Evolutionary conservation across 1,140 invertebrate genomes (phyloP), one percentile per base, ranked within the genome.

Genomic region (Drosophila sechellia): DNA sequence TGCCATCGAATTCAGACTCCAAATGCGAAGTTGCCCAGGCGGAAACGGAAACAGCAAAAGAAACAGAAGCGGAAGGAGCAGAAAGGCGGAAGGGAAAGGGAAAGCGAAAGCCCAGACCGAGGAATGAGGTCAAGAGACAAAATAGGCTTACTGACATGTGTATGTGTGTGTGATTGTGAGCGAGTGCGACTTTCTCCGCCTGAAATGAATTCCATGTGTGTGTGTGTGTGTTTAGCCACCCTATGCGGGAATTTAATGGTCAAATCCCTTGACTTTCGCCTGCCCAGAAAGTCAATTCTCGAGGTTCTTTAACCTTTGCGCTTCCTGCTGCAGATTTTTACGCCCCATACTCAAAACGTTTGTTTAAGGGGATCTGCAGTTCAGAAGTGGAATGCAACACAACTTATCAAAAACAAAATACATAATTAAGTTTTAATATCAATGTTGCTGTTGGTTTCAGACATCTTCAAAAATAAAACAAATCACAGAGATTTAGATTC

Each of bases 211-310:
- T 25, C 13, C 4, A 40, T 45, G 40, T 60, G 40, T 42, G 34
- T 43, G 57, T 60, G 71, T 37, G 20, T 35, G 17, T 27, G 27
- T 27, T 31, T 31, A n/a, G 34, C 53, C 57, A 65, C 52, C 31
- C 39, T 58, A 53, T 69, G 54, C 42, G 69, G 64, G 68, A 80
- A 80, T 80, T 85, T 70, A 78, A 81, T 81, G 81, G 81, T 85
- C 81, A 85, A 86, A 81, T 85, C 81, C 77, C 69, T 85, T 86
- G 81, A 86, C 81, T 86, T 86, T 86, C 73, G 72, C 37, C 77
- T 20, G 66, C 15, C 66, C 40, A 70, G 54, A 52, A 48, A 40
- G 35, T 50, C 75, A 79, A 79, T 74, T 53, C 64, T 50, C 12
- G 15, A 60, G 37, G 37, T 59, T 53, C 70, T 43, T 39, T 43